phyloP scores from a whole-genome alignment of 2,797 vertebrate species.

The Microhierax caerulescens region DNA sequence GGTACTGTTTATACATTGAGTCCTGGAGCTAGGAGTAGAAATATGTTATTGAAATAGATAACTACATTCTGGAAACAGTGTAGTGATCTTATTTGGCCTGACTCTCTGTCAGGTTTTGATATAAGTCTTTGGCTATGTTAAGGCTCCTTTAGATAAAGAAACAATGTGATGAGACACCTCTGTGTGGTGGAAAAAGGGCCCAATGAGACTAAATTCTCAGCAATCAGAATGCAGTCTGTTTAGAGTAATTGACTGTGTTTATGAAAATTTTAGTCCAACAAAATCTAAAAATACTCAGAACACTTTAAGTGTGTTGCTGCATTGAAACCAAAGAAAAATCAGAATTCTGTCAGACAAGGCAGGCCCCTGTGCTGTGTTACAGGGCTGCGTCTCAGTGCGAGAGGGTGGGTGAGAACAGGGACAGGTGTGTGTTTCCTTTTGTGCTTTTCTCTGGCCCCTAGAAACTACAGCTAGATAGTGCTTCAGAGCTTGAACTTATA shows the following conservation, averaged over 20 bases:
- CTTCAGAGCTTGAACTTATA: background rate
- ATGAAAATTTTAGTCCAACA: background rate
- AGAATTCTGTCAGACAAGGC: background rate
- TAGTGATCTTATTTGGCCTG: background rate
- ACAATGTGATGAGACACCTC: background rate
- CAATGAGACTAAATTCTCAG: background rate
- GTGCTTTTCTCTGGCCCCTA: background rate
- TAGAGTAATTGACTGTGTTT: background rate
- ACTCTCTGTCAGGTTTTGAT: background rate
- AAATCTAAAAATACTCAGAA: background rate
- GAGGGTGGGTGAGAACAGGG: background rate
- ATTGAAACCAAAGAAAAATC: background rate
- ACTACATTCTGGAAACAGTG: background rate
- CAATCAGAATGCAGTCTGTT: background rate
- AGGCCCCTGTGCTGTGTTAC: background rate
- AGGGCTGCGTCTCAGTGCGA: accelerated
- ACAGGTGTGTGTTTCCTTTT: background rate
- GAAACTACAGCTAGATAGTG: background rate
- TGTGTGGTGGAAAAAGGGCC: background rate
- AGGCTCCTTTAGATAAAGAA: background rate
- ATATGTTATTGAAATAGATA: background rate
- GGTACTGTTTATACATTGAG: background rate
- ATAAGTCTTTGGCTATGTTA: background rate
- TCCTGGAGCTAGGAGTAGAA: background rate
- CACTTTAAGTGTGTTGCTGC: background rate